These are phyloP conservation scores for Rotaria socialis DNA, from an alignment of 2,888 invertebrate species.

Conservation along the genomic window DNA sequence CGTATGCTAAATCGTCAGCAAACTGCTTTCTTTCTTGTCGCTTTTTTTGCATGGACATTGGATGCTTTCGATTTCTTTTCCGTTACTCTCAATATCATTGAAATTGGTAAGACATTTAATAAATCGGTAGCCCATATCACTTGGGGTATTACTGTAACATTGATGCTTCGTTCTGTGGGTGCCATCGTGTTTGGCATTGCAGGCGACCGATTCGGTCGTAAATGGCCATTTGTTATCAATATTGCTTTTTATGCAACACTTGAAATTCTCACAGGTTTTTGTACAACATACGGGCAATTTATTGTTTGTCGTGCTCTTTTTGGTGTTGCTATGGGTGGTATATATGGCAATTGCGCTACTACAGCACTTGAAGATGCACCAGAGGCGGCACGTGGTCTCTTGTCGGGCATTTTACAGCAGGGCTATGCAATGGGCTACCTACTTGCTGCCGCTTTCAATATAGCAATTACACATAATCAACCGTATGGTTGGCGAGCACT, in stretches of 20 bases:
- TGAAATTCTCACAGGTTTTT: slow-evolving; percentile 2
- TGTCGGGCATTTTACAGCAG: background rate
- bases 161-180: background rate
- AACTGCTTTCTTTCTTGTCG: background rate
- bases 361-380: slow-evolving; percentile 33
- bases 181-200: slow-evolving; percentile 3
- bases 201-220: slow-evolving; percentile 10
- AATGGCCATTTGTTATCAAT: slow-evolving; percentile 21
- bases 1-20: slow-evolving; percentile 22
- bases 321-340: slow-evolving; percentile 33
- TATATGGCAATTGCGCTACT: slow-evolving; percentile 15
- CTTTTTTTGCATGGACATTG: slow-evolving; percentile 4
- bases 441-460: background rate
- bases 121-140: background rate
- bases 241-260: background rate
- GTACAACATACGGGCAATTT: background rate
- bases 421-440: background rate
- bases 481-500: slow-evolving; percentile 2
- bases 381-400: background rate
- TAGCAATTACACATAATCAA: slow-evolving; percentile 1
- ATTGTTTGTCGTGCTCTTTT: background rate
- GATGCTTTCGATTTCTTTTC: slow-evolving; percentile 16
- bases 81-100: background rate
- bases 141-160: slow-evolving; percentile 20
- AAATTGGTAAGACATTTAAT: background rate